Conservation (phyloP, 2,797 vertebrate species). For the Paratrypauchen microcephalus region DNA sequence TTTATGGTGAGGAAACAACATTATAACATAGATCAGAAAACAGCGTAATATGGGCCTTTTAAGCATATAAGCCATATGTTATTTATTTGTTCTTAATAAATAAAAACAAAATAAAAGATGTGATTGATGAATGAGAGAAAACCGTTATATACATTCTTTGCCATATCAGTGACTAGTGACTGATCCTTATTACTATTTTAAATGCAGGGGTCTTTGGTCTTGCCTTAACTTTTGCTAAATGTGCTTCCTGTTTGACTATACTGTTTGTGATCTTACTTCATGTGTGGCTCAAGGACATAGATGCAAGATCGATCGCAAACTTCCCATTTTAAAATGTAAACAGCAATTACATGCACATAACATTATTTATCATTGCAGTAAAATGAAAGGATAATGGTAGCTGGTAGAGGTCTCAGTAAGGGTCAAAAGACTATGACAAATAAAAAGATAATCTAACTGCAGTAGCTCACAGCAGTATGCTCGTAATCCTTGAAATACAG, state of each 20-base stretch:
- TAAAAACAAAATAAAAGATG: neutral
- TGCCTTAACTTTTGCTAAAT: neutral
- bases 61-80: neutral
- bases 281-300: slow-evolving; percentile 12
- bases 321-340: slow-evolving; percentile 25
- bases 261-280: slow-evolving; percentile 8
- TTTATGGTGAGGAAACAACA: too few relatives aligned
- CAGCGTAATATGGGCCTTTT: too few relatives aligned
- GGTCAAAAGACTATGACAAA: slow-evolving; percentile 34
- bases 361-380: too few relatives aligned
- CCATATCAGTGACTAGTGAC: neutral
- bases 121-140: neutral
- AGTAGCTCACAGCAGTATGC: slow-evolving; percentile 13
- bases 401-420: slow-evolving; percentile 3
- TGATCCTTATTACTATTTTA: neutral
- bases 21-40: too few relatives aligned
- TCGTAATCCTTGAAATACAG: slow-evolving; percentile 19
- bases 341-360: slow-evolving; percentile 12
- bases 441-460: slow-evolving; percentile 7
- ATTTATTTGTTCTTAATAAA: neutral
- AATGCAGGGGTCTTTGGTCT: neutral
- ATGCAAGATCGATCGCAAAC: slow-evolving; percentile 20
- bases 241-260: neutral
- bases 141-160: too few relatives aligned
- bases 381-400: too few relatives aligned